Evolutionary conservation across 2,113 vertebrate genomes (phyloP).

Genomic region (Syrrhaptes paradoxus): DNA sequence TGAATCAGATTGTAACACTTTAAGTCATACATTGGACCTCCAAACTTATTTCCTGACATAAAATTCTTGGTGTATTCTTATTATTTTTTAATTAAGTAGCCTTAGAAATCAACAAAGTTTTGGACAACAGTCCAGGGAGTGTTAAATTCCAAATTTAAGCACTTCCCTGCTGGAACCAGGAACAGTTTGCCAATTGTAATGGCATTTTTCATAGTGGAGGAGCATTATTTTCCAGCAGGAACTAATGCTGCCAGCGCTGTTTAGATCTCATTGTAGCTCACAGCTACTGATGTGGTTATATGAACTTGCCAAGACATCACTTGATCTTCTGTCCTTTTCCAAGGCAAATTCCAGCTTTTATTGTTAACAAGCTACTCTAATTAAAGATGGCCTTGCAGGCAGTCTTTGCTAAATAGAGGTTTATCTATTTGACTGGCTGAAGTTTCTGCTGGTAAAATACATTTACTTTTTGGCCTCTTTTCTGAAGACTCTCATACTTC

Average conservation of each 20-base stretch:
- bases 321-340: background rate
- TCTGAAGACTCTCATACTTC: background rate
- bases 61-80: slow-evolving; percentile 1
- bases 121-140: background rate
- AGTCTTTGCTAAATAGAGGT: background rate
- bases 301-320: slow-evolving; percentile 1
- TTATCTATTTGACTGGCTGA: background rate
- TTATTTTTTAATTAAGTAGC: slow-evolving; percentile 24
- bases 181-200: background rate
- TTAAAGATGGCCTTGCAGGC: background rate
- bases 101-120: background rate
- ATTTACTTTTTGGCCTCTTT: background rate
- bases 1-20: background rate
- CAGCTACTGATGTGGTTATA: background rate
- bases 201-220: background rate
- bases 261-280: background rate
- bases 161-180: background rate
- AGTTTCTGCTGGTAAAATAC: background rate
- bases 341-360: slow-evolving; percentile 40
- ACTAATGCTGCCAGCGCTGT: background rate
- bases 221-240: background rate
- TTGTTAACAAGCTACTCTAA: slow-evolving; percentile 1
- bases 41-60: slow-evolving; percentile 17
- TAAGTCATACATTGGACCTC: background rate
- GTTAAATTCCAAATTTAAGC: slow-evolving; percentile 16